Percentiles rank a stretch among this genome's conserved stretches.
These are phyloP conservation scores for Clepsis dumicolana DNA, from an alignment of 2,888 invertebrate genomes.

Conservation along the genomic window DNA sequence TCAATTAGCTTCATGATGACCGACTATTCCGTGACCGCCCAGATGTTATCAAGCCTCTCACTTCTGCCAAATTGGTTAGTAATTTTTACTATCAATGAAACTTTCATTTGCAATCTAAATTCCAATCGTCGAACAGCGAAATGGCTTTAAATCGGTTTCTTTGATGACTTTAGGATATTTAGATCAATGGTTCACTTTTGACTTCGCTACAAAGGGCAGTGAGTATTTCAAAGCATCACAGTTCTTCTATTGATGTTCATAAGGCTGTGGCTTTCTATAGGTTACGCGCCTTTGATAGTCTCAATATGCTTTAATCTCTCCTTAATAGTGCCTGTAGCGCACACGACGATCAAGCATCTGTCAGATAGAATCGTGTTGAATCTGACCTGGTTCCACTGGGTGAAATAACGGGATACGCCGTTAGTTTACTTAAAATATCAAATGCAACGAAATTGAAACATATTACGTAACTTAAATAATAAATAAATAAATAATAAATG, in stretches of 20 bases:
- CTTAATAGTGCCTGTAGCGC: constrained; percentile 29
- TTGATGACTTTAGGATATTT: background rate
- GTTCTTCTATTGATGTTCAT: constrained; percentile 13
- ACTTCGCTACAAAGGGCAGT: background rate
- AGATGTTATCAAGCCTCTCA: constrained; percentile 26
- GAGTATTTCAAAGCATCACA: background rate
- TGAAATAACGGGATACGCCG: constrained; percentile 33
- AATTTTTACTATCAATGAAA: background rate
- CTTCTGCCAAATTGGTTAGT: constrained; percentile 6
- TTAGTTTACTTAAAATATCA: constrained; percentile 32
- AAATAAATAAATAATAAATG: no score
- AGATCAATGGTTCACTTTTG: background rate
- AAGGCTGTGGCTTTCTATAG: constrained; percentile 17
- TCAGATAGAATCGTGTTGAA: constrained; percentile 26
- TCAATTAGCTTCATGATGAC: constrained; percentile 69
- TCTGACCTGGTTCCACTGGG: constrained; percentile 36
- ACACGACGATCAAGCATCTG: constrained; percentile 32
- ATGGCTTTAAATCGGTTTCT: background rate
- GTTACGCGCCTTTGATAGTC: constrained; percentile 11
- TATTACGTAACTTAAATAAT: constrained; percentile 8
- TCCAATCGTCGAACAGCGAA: background rate
- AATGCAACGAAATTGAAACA: constrained; percentile 36
- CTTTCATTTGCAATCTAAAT: constrained; percentile 14
- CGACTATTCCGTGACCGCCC: constrained; percentile 34
- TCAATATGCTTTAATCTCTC: constrained; percentile 33